These are phyloP conservation scores for Sylvicola fuscatus DNA, from an alignment of 2,888 invertebrate genomes.

Conservation along the genomic window DNA sequence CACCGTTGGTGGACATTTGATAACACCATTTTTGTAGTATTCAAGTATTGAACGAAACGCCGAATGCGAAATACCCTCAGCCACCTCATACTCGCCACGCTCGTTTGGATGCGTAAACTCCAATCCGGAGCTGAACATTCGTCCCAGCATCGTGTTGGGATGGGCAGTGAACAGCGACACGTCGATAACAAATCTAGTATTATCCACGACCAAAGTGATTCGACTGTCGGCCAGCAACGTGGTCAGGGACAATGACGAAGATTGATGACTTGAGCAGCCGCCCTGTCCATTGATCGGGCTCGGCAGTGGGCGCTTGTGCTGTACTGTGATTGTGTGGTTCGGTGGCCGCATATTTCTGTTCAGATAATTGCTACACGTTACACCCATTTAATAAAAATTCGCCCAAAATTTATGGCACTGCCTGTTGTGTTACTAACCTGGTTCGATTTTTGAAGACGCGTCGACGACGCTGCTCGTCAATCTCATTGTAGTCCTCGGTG, in stretches of 20 bases:
- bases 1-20: constrained; percentile 88
- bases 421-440: constrained; percentile 27
- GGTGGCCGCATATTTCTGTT: too few relatives aligned
- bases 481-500: constrained; percentile 61
- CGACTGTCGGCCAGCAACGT: constrained; percentile 37
- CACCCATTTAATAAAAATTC: constrained; percentile 6
- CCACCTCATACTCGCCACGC: constrained; percentile 90
- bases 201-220: constrained; percentile 90
- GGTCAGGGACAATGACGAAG: not conserved
- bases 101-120: constrained; percentile 91
- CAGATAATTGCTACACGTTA: not conserved
- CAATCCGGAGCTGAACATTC: constrained; percentile 87
- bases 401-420: not conserved
- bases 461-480: constrained; percentile 41
- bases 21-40: constrained; percentile 77
- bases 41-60: constrained; percentile 91
- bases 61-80: constrained; percentile 88
- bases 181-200: constrained; percentile 84
- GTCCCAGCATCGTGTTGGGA: constrained; percentile 97
- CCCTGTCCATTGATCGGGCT: not conserved
- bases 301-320: constrained; percentile 1
- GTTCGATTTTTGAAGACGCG: constrained; percentile 48
- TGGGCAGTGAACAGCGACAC: constrained; percentile 82
- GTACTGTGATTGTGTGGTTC: too few relatives aligned
- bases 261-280: not conserved